These are phyloP conservation scores for Callithrix jacchus DNA, from an alignment of 2,113 vertebrate species.

Conservation along the genomic window DNA sequence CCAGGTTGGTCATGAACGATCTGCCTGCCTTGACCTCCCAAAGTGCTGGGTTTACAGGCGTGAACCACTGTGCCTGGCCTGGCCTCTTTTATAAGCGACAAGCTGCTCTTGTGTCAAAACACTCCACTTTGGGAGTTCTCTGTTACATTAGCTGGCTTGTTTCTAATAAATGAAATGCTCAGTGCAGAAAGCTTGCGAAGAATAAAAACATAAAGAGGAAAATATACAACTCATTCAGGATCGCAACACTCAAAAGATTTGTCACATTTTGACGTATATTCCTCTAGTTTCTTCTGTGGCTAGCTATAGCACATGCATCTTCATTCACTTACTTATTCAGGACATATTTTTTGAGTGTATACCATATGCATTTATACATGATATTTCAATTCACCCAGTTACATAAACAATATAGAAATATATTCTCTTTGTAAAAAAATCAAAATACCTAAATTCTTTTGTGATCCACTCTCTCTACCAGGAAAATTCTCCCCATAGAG, in stretches of 20 bases:
- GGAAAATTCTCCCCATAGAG: not conserved
- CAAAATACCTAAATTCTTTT: not conserved
- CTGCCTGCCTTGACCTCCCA: not conserved
- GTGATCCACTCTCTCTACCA: not conserved
- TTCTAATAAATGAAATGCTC: not conserved
- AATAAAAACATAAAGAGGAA: not conserved
- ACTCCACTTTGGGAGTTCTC: not conserved
- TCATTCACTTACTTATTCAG: not conserved
- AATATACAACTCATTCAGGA: not conserved
- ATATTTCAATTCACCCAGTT: not conserved
- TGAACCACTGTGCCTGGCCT: not conserved
- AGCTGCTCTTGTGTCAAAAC: not conserved
- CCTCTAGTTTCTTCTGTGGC: not conserved
- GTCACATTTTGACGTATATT: not conserved
- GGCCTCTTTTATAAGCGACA: not conserved
- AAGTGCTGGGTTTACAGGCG: not conserved
- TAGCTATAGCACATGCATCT: not conserved
- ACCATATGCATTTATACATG: not conserved
- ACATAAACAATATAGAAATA: not conserved
- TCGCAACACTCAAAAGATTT: not conserved
- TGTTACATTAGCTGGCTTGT: not conserved
- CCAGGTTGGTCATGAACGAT: not conserved
- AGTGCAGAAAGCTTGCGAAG: not conserved
- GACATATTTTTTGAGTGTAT: not conserved
- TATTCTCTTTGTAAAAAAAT: not conserved